Evolutionary conservation across 2,113 vertebrate genomes (phyloP).

Genomic region (Bubalus kerabau): DNA sequence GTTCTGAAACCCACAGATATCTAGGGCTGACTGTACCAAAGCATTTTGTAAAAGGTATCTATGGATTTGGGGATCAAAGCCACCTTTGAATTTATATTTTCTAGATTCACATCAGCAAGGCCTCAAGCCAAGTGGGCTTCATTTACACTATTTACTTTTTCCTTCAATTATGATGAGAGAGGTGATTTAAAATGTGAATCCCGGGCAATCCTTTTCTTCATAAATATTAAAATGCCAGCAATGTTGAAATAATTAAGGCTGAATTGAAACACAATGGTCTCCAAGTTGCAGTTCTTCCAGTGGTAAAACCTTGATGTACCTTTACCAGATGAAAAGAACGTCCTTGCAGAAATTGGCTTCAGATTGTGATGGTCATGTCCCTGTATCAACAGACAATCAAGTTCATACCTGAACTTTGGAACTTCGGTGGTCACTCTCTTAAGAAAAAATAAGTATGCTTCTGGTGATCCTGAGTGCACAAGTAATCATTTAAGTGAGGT

Average conservation of each 20-base stretch:
- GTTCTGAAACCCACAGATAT: not conserved
- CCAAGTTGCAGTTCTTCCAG: not conserved
- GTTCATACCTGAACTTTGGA: not conserved
- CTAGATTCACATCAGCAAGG: not conserved
- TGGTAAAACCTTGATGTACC: not conserved
- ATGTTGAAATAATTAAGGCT: constrained; percentile 22
- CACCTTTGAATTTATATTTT: constrained; percentile 14
- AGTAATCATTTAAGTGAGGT: not conserved
- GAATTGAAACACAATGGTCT: not conserved
- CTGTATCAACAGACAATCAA: not conserved
- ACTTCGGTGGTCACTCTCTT: not conserved
- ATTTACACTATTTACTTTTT: constrained; percentile 31
- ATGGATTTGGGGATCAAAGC: not conserved
- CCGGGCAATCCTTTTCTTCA: constrained; percentile 20
- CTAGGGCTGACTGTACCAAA: too few species aligned
- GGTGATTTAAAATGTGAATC: constrained; percentile 25
- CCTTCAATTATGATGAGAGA: constrained; percentile 32
- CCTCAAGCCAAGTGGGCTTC: constrained; percentile 27
- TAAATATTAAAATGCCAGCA: constrained; percentile 45
- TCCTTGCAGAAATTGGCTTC: not conserved
- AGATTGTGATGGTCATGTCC: not conserved
- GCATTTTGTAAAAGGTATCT: not conserved
- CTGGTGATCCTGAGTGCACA: not conserved
- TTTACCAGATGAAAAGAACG: not conserved
- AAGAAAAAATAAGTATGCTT: not conserved